Evolutionary conservation across 2,888 invertebrate species (phyloP).

Genomic region (Hermaeophaga mercurialis): DNA sequence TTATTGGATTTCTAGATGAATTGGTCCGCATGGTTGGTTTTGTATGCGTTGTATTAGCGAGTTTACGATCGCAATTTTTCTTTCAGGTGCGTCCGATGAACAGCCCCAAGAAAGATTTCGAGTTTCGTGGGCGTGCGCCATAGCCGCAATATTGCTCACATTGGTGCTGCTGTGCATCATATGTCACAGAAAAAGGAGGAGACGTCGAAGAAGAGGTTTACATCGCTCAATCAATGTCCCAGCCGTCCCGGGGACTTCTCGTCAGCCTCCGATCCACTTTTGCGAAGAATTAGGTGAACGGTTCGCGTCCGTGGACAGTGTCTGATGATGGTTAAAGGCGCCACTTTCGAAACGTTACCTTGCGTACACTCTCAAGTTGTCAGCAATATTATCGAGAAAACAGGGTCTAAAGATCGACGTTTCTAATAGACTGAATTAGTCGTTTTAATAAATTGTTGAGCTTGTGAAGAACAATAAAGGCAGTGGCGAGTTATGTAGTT

Average conservation of each 20-base stretch:
- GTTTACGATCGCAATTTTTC: constrained; percentile 44
- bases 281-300: constrained; percentile 64
- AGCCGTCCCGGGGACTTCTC: constrained; percentile 53
- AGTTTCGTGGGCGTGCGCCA: constrained; percentile 51
- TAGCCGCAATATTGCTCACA: constrained; percentile 57
- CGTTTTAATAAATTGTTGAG: constrained; percentile 8
- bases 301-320: constrained; percentile 63
- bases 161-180: constrained; percentile 59
- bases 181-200: constrained; percentile 62
- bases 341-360: constrained; percentile 43
- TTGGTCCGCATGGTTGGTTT: too few species aligned
- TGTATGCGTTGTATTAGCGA: too few species aligned
- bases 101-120: constrained; percentile 50
- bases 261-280: constrained; percentile 59
- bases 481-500: not conserved
- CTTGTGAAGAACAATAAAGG: constrained; percentile 8
- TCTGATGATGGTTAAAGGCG: constrained; percentile 58
- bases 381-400: constrained; percentile 50
- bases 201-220: constrained; percentile 58
- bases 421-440: constrained; percentile 24
- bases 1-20: too few species aligned
- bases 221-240: constrained; percentile 55
- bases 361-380: constrained; percentile 45
- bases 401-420: constrained; percentile 45
- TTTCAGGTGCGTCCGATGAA: constrained; percentile 55